phyloP scores from a whole-genome alignment of 1,140 invertebrate genomes.

The Eupeodes corollae region DNA sequence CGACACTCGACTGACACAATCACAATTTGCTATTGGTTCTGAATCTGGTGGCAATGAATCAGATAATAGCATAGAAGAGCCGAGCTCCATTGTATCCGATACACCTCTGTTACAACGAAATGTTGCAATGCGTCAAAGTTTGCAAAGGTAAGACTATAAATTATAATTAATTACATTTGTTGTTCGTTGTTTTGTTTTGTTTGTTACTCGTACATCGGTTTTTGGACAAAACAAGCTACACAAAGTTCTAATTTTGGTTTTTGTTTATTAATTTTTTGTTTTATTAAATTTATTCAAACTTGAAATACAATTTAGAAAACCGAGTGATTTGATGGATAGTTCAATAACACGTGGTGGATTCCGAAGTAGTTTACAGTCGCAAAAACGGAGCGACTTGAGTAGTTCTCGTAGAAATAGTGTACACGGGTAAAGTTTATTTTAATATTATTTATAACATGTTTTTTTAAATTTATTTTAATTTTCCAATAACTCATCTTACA shows the following conservation, averaged over 20 bases:
- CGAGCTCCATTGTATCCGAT: constrained; percentile 29
- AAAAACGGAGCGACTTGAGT: constrained; percentile 35
- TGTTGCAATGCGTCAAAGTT: constrained; percentile 36
- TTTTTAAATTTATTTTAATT: neutral
- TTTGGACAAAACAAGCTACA: neutral
- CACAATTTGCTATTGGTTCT: constrained; percentile 48
- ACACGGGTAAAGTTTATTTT: constrained; percentile 23
- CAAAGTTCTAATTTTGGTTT: neutral
- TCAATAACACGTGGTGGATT: constrained; percentile 28
- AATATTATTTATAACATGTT: neutral
- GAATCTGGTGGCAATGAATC: constrained; percentile 66
- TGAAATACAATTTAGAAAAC: constrained; percentile 1
- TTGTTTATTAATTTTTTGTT: constrained; percentile 22
- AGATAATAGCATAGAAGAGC: constrained; percentile 58
- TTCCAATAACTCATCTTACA: no score
- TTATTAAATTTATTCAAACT: constrained; percentile 10
- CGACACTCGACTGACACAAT: constrained; percentile 45
- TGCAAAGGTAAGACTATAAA: constrained; percentile 37
- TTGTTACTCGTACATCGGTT: neutral
- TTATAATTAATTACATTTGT: constrained; percentile 7
- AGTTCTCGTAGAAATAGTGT: constrained; percentile 38
- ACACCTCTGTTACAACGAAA: constrained; percentile 35
- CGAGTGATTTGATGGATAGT: constrained; percentile 28
- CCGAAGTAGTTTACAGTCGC: constrained; percentile 33
- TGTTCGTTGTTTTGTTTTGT: constrained; percentile 11